These are phyloP conservation scores for Phalacrocorax pelagicus DNA, from an alignment of 2,113 vertebrate genomes.

Conservation along the genomic window DNA sequence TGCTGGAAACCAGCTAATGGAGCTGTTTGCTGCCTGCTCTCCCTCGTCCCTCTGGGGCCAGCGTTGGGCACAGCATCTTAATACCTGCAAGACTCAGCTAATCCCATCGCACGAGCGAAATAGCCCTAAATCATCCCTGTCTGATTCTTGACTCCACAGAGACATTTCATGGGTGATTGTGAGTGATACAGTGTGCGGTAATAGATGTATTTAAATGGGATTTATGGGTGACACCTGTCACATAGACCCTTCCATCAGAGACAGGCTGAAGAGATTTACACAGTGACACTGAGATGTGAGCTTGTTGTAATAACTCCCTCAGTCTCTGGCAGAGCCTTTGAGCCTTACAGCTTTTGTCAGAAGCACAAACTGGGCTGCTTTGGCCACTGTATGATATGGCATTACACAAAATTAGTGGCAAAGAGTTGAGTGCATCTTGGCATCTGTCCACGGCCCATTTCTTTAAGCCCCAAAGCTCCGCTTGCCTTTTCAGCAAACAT, in stretches of 20 bases:
- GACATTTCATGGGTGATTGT: constrained; percentile 51
- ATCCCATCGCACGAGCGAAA: background rate
- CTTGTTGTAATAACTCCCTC: background rate
- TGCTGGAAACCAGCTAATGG: background rate
- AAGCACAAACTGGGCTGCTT: background rate
- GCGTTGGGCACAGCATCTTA: background rate
- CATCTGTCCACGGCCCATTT: background rate
- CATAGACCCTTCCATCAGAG: constrained; percentile 29
- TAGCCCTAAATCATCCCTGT: constrained; percentile 34
- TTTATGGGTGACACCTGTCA: constrained; percentile 67
- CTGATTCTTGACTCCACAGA: constrained; percentile 37
- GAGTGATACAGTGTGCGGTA: constrained; percentile 48
- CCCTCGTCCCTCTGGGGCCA: background rate
- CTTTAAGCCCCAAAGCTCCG: background rate
- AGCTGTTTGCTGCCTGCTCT: background rate
- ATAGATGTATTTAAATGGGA: constrained; percentile 49
- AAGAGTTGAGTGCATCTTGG: background rate
- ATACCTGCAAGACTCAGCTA: background rate
- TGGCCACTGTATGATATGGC: background rate
- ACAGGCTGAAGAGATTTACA: constrained; percentile 55
- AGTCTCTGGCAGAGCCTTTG: background rate
- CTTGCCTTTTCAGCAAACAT: accelerated
- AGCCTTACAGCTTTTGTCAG: constrained; percentile 4
- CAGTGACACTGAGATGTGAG: constrained; percentile 10
- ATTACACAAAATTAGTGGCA: background rate